A percentile compares a stretch with the other conserved stretches of the same genome.
These are phyloP conservation scores for Siderastrea siderea DNA, from an alignment of 92 coral and sea anemone genomes.

Conservation along the genomic window DNA sequence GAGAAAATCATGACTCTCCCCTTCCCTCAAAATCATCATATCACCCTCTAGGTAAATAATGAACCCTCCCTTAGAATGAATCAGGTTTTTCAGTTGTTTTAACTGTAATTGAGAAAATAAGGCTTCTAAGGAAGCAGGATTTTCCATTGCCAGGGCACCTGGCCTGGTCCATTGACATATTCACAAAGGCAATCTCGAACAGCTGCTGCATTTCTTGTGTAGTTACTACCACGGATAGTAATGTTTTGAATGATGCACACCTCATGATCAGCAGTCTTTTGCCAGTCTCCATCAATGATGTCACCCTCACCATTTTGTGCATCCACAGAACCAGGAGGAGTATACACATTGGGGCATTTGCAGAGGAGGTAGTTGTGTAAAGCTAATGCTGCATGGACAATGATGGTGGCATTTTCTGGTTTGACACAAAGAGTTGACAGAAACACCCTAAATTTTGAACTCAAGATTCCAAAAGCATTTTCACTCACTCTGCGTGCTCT, in stretches of 20 bases:
- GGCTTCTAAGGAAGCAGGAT: constrained; percentile 31
- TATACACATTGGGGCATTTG: constrained; percentile 46
- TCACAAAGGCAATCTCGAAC: constrained; percentile 36
- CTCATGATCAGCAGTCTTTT: constrained; percentile 17
- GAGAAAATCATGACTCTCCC: no score
- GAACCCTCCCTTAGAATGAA: no score
- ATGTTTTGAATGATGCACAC: constrained; percentile 14
- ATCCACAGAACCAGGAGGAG: constrained; percentile 57
- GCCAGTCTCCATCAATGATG: constrained; percentile 47
- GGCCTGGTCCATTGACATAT: constrained; percentile 65
- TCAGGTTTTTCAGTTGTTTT: no score
- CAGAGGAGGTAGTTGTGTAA: constrained; percentile 64
- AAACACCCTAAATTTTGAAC: constrained; percentile 58
- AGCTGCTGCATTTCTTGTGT: constrained; percentile 48
- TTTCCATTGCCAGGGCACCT: constrained; percentile 65
- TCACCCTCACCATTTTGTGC: constrained; percentile 35
- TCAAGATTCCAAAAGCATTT: constrained; percentile 69
- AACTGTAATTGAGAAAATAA: neutral
- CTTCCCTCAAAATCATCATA: no score
- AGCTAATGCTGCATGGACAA: constrained; percentile 69
- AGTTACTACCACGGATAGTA: constrained; percentile 44
- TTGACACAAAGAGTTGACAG: constrained; percentile 62
- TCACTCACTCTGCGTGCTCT: constrained; percentile 64
- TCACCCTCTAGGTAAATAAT: no score
- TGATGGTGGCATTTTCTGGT: constrained; percentile 59